A percentile compares a stretch with the other conserved stretches of the same genome.
Evolutionary conservation across 23 tunicate species (phyloP).

Genomic region (Phallusia fumigata): DNA sequence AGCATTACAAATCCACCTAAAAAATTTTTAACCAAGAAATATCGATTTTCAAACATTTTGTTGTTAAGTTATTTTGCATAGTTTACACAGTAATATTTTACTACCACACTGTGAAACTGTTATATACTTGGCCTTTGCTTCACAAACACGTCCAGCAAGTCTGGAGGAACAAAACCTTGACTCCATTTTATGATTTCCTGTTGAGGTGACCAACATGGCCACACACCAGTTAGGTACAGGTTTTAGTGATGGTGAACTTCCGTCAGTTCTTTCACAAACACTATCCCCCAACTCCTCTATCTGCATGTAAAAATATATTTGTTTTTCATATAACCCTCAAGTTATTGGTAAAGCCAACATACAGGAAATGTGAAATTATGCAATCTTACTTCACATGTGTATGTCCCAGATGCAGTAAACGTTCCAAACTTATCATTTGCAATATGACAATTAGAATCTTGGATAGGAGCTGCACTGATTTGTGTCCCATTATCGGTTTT

Average conservation of each 20-base stretch:
- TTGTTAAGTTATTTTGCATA: no score
- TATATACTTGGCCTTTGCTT: slow-evolving; percentile 47
- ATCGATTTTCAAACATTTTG: no score
- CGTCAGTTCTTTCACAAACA: slow-evolving; percentile 43
- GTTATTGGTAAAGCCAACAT: no score
- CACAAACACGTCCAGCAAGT: slow-evolving; percentile 60
- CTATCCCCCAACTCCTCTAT: slow-evolving; percentile 46
- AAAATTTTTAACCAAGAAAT: neutral
- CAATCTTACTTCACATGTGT: slow-evolving; percentile 27
- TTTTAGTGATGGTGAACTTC: slow-evolving; percentile 42
- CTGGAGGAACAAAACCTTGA: slow-evolving; percentile 35
- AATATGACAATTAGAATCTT: slow-evolving; percentile 26
- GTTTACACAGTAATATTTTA: no score
- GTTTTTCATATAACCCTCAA: no score
- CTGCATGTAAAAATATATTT: slow-evolving; percentile 13
- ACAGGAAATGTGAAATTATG: no score
- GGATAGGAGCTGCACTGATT: slow-evolving; percentile 29
- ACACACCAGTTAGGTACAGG: slow-evolving; percentile 64
- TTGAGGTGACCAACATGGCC: slow-evolving; percentile 22
- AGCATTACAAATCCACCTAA: slow-evolving; percentile 51
- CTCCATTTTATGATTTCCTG: slow-evolving; percentile 1
- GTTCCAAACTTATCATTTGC: neutral
- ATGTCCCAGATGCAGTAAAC: slow-evolving; percentile 12
- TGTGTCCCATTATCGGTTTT: slow-evolving; percentile 4
- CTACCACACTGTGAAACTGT: neutral